Evolutionary conservation across 1,140 invertebrate genomes (phyloP).

Genomic region (Bombyx mori): DNA sequence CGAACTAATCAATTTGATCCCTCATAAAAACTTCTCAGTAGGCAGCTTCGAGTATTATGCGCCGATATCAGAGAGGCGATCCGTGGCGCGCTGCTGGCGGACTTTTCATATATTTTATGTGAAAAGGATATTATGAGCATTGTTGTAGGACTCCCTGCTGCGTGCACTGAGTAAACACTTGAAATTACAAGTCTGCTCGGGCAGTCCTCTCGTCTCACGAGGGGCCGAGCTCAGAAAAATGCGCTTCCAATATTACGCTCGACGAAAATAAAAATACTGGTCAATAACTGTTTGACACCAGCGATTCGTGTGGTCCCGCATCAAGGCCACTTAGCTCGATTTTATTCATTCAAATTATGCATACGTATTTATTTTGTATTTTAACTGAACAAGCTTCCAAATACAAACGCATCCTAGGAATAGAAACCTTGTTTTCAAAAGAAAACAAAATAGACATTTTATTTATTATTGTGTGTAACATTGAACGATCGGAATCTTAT

Average conservation of each 20-base stretch:
- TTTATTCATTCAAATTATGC: not conserved
- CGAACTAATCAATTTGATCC: conserved; percentile 69
- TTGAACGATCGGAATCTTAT: no score
- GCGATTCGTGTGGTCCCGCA: no score
- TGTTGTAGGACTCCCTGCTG: conserved; percentile 51
- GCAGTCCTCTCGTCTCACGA: conserved; percentile 27
- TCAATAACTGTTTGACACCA: not conserved
- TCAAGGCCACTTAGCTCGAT: not conserved
- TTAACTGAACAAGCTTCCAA: no score
- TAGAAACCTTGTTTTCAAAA: no score
- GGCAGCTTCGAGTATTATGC: conserved; percentile 51
- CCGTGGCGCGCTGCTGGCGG: conserved; percentile 51
- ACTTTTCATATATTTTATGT: conserved; percentile 69
- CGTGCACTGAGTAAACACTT: conserved; percentile 57
- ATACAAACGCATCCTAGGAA: no score
- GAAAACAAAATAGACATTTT: no score
- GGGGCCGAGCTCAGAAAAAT: conserved; percentile 30
- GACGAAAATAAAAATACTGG: conserved; percentile 47
- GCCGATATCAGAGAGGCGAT: conserved; percentile 51
- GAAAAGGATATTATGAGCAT: conserved; percentile 69
- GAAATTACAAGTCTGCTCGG: conserved; percentile 63
- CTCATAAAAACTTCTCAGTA: conserved; percentile 64
- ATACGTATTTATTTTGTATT: no score
- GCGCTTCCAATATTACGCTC: conserved; percentile 66
- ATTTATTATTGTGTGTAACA: no score